Evolutionary conservation across 1,140 invertebrate species (phyloP).

Genomic region (Hyposmocoma kahamanoa): DNA sequence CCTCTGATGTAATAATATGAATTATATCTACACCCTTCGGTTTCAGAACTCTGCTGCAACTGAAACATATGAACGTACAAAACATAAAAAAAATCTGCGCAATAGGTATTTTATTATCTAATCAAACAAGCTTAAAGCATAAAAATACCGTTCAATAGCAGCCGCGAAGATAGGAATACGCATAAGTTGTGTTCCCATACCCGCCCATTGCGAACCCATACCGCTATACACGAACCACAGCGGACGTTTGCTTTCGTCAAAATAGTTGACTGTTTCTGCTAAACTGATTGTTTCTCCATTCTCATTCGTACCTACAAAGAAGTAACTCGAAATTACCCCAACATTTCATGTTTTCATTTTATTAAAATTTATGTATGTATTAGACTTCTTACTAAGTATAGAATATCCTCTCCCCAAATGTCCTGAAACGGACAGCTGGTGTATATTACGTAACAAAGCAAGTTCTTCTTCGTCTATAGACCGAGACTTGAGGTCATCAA

Average conservation of each 20-base stretch:
- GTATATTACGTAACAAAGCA: slow-evolving; percentile 70
- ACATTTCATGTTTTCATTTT: slow-evolving; percentile 3
- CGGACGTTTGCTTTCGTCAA: slow-evolving; percentile 74
- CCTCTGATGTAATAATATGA: slow-evolving; percentile 78
- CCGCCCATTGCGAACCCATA: slow-evolving; percentile 91
- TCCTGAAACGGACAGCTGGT: slow-evolving; percentile 70
- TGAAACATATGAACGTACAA: no score
- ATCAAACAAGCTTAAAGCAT: not conserved
- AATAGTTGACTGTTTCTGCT: slow-evolving; percentile 67
- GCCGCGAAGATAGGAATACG: slow-evolving; percentile 80
- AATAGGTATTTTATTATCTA: not conserved
- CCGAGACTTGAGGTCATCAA: slow-evolving; percentile 20
- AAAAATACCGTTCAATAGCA: slow-evolving; percentile 77
- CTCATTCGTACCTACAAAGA: slow-evolving; percentile 74
- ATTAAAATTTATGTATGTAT: not conserved
- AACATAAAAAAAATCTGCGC: slow-evolving; percentile 62
- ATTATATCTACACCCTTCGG: slow-evolving; percentile 81
- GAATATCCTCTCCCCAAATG: slow-evolving; percentile 77
- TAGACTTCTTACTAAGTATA: slow-evolving; percentile 53
- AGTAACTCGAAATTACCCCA: no score
- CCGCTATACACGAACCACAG: slow-evolving; percentile 92
- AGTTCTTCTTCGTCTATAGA: slow-evolving; percentile 74
- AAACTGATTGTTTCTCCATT: slow-evolving; percentile 38
- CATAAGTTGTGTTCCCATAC: slow-evolving; percentile 82
- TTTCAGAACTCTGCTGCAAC: slow-evolving; percentile 78